These are phyloP conservation scores for Spizaetus ornatus DNA, from an alignment of 2,113 vertebrate species.

Conservation along the genomic window DNA sequence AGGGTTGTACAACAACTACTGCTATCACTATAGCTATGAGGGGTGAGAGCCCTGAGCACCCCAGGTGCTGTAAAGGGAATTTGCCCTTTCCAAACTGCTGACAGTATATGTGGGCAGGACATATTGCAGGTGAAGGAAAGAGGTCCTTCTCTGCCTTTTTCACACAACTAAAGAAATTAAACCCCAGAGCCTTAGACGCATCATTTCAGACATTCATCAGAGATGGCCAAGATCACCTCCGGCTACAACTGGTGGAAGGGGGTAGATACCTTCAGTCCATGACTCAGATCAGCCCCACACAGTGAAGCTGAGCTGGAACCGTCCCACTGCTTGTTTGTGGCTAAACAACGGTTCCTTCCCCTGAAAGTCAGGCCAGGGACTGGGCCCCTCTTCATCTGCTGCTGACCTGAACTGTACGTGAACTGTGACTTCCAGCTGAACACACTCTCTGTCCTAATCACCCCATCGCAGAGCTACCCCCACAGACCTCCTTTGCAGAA, in stretches of 20 bases:
- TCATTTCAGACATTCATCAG: neutral
- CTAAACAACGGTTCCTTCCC: neutral
- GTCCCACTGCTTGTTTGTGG: neutral
- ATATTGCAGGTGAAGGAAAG: neutral
- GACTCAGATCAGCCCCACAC: neutral
- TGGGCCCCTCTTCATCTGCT: neutral
- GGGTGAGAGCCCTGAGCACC: neutral
- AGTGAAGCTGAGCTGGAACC: neutral
- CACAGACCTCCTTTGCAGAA: neutral
- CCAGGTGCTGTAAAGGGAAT: neutral
- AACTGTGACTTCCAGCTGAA: slow-evolving; percentile 24
- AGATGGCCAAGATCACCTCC: neutral
- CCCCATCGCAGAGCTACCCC: neutral
- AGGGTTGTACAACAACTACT: neutral
- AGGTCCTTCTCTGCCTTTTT: neutral
- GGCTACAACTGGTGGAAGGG: neutral
- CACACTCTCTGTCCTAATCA: neutral
- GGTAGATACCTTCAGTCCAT: neutral
- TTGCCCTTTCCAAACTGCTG: neutral
- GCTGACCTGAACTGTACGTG: neutral
- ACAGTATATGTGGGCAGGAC: neutral
- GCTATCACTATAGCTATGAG: neutral
- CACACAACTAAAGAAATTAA: neutral
- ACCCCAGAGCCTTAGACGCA: neutral
- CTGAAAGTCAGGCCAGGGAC: neutral